Evolutionary conservation across 2,797 vertebrate species (phyloP).

Genomic region (Dendrocincla tyrannina): DNA sequence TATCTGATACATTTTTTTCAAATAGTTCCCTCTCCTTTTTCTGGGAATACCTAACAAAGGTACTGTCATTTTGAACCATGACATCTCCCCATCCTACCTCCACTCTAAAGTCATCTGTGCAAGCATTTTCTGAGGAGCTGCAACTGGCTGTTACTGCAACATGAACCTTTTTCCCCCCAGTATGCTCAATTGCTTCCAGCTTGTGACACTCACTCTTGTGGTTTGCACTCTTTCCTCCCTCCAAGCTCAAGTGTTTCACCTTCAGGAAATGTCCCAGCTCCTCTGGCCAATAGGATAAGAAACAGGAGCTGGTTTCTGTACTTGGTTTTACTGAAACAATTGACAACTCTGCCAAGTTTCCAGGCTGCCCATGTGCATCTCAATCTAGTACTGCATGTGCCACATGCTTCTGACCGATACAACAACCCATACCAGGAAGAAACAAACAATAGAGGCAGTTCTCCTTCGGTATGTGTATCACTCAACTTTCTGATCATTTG

Average conservation of each 20-base stretch:
- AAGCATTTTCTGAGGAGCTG: neutral
- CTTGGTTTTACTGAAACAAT: neutral
- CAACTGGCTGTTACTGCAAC: neutral
- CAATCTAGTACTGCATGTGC: neutral
- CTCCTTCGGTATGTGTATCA: neutral
- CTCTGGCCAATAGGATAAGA: neutral
- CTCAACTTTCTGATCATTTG: neutral
- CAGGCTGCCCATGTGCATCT: neutral
- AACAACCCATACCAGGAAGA: neutral
- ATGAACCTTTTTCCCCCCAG: accelerated
- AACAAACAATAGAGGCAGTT: neutral
- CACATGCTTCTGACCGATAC: neutral
- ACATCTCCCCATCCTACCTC: neutral
- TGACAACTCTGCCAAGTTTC: neutral
- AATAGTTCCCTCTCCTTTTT: neutral
- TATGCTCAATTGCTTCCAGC: neutral
- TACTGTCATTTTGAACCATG: neutral
- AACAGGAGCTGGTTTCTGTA: neutral
- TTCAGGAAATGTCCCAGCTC: neutral
- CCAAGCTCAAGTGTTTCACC: neutral
- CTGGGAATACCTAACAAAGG: neutral
- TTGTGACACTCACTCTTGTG: neutral
- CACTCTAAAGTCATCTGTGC: neutral
- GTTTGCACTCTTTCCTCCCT: neutral
- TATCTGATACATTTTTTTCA: neutral